Evolutionary conservation across 2,888 invertebrate species (phyloP), one percentile per base, ranked within the genome.

Genomic region (Isotomurus palustris): DNA sequence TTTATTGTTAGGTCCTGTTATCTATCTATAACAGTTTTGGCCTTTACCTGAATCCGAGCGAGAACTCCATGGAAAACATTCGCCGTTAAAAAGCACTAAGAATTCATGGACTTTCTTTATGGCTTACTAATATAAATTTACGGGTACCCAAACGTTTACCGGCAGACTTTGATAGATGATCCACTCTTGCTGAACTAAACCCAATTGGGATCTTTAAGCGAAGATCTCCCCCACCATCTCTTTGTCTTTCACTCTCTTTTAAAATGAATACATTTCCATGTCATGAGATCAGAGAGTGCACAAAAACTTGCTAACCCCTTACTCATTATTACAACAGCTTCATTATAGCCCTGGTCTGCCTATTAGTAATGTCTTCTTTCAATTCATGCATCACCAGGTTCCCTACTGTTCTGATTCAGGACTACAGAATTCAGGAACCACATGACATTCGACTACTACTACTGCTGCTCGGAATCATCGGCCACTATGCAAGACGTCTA

Each of bases 141-240:
- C 47, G 28, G 47, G 22, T 27, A 24, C 29, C 29, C 47, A 47
- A 47, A 27, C 47, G 47, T 25, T 25, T 47, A 47, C 47, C 47
- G 47, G 47, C 47, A 28, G 47, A 47, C 47, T 47, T 47, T 47
- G 47, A 47, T 47, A 25, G 47, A 47, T 47, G 47, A 47, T 29
- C 47, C 17, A 12, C 29, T 47, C 29, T 28, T 29, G 17, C 17
- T 47, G 5, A 47, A 19, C 17, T 3, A 10, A 47, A 47, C 28
- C 47, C 3, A 19, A 47, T 47, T 27, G 47, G 47, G 28, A 47
- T 27, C 21, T 28, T 28, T 28, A n/a, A 28, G 27, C 17, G 3
- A 27, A 47, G 4, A 27, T 43, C 21, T 4, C 21, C 5, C 22
- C 43, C 14, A 43, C 14, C n/a, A n/a, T n/a, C n/a, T n/a, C n/a